Evolutionary conservation across 2,113 vertebrate genomes (phyloP).

Genomic region (Pelusios castaneus): DNA sequence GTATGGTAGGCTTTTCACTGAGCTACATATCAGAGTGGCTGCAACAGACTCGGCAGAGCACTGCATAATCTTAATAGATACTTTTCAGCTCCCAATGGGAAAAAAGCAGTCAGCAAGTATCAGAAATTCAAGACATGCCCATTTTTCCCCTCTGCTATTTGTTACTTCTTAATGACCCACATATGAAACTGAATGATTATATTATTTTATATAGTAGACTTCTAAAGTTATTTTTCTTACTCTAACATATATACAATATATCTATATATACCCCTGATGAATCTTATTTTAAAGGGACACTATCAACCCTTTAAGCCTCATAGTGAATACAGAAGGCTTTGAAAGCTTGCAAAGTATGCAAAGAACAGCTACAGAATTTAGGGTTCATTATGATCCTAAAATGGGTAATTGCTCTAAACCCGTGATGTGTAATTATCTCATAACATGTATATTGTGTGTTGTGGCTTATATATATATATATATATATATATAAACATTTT

Average conservation of each 20-base stretch:
- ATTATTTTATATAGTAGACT: constrained; percentile 80
- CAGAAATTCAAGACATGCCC: constrained; percentile 73
- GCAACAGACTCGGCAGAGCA: constrained; percentile 40
- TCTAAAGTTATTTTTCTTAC: constrained; percentile 82
- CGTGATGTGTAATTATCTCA: constrained; percentile 62
- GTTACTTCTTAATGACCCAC: constrained; percentile 77
- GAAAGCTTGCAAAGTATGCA: constrained; percentile 23
- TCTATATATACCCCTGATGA: constrained; percentile 84
- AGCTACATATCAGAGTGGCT: constrained; percentile 60
- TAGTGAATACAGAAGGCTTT: constrained; percentile 66
- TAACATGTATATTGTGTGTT: constrained; percentile 56
- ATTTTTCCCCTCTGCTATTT: constrained; percentile 72
- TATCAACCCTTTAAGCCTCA: constrained; percentile 71
- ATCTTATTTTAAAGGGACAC: constrained; percentile 79
- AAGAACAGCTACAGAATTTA: constrained; percentile 64
- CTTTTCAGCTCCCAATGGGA: constrained; percentile 69
- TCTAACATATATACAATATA: constrained; percentile 85
- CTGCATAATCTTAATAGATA: constrained; percentile 62
- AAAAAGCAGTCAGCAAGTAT: constrained; percentile 79
- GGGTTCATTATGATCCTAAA: constrained; percentile 58
- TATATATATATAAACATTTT: constrained; percentile 68
- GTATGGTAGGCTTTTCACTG: constrained; percentile 55
- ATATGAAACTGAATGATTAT: constrained; percentile 76
- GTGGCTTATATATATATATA: constrained; percentile 61
- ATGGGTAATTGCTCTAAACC: constrained; percentile 52